Conservation (phyloP, 2,888 invertebrate genomes). For the Beris morrisii region DNA sequence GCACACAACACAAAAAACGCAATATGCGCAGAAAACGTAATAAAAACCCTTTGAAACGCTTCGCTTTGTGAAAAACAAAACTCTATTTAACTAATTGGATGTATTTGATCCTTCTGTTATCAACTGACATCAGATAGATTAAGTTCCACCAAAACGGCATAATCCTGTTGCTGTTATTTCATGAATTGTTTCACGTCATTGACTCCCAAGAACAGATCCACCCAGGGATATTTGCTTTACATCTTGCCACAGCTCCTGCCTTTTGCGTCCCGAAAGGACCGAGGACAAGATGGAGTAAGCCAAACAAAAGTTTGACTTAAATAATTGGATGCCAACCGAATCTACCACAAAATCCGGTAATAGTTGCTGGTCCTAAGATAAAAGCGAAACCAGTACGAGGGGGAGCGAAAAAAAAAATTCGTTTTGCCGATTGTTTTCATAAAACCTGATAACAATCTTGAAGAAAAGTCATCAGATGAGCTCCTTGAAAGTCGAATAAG, state of each 20-base stretch:
- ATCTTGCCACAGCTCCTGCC: neutral
- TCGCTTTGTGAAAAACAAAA: neutral
- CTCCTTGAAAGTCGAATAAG: too few relatives aligned
- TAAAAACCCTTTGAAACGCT: too few relatives aligned
- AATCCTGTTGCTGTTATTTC: slow-evolving; percentile 18
- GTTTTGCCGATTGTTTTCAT: slow-evolving; percentile 11
- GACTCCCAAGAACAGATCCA: neutral
- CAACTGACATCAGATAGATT: slow-evolving; percentile 14
- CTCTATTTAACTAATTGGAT: slow-evolving; percentile 5
- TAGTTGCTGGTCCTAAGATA: neutral
- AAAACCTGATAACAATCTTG: slow-evolving; percentile 12
- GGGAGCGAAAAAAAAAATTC: neutral
- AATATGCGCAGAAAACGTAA: too few relatives aligned
- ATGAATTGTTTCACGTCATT: slow-evolving; percentile 11
- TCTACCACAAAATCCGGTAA: neutral
- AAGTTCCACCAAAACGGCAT: slow-evolving; percentile 5
- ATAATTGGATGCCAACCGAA: slow-evolving; percentile 2
- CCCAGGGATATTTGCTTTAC: neutral
- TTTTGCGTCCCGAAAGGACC: neutral
- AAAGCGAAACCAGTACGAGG: too few relatives aligned
- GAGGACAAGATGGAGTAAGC: neutral
- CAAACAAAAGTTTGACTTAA: neutral
- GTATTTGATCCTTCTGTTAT: slow-evolving; percentile 7
- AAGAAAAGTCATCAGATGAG: neutral
- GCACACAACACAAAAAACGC: too few relatives aligned